Evolutionary conservation across 2,113 vertebrate species (phyloP), one percentile per base, ranked within the genome.

Genomic region (Pseudolaguvia tuberculata): DNA sequence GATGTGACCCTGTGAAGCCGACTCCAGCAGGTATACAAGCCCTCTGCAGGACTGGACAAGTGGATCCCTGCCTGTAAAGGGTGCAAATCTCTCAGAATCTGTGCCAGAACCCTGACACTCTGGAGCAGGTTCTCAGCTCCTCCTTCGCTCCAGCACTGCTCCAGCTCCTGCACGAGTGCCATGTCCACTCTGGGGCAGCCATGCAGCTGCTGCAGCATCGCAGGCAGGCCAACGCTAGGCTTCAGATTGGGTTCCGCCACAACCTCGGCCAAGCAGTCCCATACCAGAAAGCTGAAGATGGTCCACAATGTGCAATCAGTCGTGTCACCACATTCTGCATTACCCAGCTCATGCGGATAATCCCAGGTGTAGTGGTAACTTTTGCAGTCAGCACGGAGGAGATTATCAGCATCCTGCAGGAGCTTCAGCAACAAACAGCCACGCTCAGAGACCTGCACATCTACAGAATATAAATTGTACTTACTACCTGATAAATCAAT

Each of bases 261-360:
- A 0, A 62, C 66, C 61, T 84, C 80, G 2, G 80, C 81, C 77
- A 84, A 62, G 76, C 77, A 82, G 78, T 87, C 85, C 78, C 78
- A 76, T 47, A 84, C n/a, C 27, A 87, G 72, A 48, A 84, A 84
- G 50, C 78, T 82, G 27, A 84, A 83, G 45, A 87, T 72, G 52
- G 72, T 68, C 81, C 72, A 80, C 48, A 73, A 67, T 2, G 9
- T 73, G 42, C 17, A 45, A 17, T 59, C 72, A 27, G 1, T 8
- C 4, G 39, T 1, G 39, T 58, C 73, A 25, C 67, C 35, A 23
- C 55, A 17, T 5, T 75, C 76, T 31, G 48, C 18, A 53, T 52
- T n/a, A 20, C 52, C 63, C 50, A 70, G 79, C 35, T 80, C 65
- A 2, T 42, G 62, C 20, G 63, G 62, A 66, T 73, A 67, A 62